Conservation (phyloP, 2,113 vertebrate species). For the Fregata magnificens region DNA sequence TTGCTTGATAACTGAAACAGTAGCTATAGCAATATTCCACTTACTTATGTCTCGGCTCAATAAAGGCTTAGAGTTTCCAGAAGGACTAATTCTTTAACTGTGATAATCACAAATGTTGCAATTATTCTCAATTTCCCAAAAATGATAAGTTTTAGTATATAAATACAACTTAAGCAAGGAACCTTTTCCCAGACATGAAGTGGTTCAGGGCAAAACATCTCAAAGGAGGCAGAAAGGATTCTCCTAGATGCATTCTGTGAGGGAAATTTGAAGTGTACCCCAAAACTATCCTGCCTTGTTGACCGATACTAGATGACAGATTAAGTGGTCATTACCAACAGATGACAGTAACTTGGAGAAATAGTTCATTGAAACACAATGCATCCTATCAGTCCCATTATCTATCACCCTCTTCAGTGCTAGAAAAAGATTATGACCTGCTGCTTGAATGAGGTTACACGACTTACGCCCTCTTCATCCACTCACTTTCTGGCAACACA, state of each 20-base stretch:
- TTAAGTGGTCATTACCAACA: neutral
- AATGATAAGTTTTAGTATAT: neutral
- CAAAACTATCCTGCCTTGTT: neutral
- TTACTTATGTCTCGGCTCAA: neutral
- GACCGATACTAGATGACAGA: neutral
- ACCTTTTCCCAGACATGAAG: neutral
- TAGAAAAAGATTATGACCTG: neutral
- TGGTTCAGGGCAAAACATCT: neutral
- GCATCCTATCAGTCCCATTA: neutral
- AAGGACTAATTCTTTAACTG: neutral
- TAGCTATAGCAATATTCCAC: neutral
- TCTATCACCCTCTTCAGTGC: neutral
- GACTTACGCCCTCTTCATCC: neutral
- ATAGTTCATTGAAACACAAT: neutral
- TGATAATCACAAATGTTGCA: neutral
- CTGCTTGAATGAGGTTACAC: neutral
- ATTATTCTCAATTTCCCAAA: neutral
- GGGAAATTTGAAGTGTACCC: neutral
- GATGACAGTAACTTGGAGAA: neutral
- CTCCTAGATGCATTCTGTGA: neutral
- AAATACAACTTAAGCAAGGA: neutral
- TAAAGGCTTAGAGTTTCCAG: neutral
- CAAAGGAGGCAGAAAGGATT: neutral
- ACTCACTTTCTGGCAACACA: neutral
- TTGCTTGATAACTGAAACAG: neutral